Percentiles rank a stretch among this genome's conserved stretches.
Conservation (phyloP, 2,888 invertebrate species). For the Molanna angustata region DNA sequence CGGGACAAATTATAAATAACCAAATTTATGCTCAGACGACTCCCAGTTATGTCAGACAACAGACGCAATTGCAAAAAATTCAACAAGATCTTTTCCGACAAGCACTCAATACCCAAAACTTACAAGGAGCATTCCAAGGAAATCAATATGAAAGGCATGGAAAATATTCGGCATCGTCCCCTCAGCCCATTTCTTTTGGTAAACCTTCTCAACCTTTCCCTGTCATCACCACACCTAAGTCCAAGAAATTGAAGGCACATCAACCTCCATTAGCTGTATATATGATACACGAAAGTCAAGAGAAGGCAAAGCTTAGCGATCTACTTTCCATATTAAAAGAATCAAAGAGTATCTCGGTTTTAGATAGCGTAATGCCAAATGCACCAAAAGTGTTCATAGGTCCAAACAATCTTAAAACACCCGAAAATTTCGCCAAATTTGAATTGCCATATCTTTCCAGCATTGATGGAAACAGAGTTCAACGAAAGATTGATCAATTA, state of each 20-base stretch:
- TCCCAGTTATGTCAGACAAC: slow-evolving; percentile 29
- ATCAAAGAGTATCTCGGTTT: slow-evolving; percentile 71
- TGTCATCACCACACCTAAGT: slow-evolving; percentile 44
- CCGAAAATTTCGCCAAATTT: slow-evolving; percentile 73
- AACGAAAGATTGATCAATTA: slow-evolving; percentile 68
- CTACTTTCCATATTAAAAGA: slow-evolving; percentile 67
- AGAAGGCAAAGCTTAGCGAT: slow-evolving; percentile 62
- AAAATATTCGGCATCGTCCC: slow-evolving; percentile 32
- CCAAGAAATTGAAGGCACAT: slow-evolving; percentile 69
- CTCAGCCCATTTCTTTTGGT: slow-evolving; percentile 45
- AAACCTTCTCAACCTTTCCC: slow-evolving; percentile 46
- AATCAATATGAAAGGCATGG: slow-evolving; percentile 29
- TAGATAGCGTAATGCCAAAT: slow-evolving; percentile 67
- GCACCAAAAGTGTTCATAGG: slow-evolving; percentile 80
- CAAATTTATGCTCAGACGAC: slow-evolving; percentile 33
- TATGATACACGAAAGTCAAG: slow-evolving; percentile 55
- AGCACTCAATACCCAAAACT: slow-evolving; percentile 42
- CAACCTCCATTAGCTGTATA: slow-evolving; percentile 84
- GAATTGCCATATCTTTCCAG: slow-evolving; percentile 80
- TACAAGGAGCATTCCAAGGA: slow-evolving; percentile 40
- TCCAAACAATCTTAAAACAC: slow-evolving; percentile 69
- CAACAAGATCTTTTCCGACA: slow-evolving; percentile 45
- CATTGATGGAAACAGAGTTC: slow-evolving; percentile 63
- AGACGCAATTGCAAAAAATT: slow-evolving; percentile 39
- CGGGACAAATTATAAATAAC: slow-evolving; percentile 47